A percentile compares a stretch with the other conserved stretches of the same genome.
Evolutionary conservation across 1,140 invertebrate genomes (phyloP).

Genomic region (Procambarus virginalis): DNA sequence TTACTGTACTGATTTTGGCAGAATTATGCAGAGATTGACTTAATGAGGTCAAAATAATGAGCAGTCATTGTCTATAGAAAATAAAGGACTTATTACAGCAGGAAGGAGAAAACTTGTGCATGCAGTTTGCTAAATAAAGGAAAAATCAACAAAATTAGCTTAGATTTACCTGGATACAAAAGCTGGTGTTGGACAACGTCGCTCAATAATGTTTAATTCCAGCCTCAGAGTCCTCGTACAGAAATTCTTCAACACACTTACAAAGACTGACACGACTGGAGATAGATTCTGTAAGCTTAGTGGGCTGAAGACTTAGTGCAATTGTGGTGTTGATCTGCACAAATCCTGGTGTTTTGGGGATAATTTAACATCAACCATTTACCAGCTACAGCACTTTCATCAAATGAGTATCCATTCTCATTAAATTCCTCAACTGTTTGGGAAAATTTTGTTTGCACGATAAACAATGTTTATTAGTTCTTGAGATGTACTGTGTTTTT

Average conservation of each 20-base stretch:
- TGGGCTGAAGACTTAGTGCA: not conserved
- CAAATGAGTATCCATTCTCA: not conserved
- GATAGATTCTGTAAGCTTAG: not conserved
- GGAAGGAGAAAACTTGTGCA: not conserved
- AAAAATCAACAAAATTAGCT: not conserved
- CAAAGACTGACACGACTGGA: conserved; percentile 19
- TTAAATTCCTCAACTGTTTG: not conserved
- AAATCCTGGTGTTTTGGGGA: not conserved
- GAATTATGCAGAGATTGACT: too few species aligned
- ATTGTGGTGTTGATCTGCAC: not conserved
- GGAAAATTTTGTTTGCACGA: not conserved
- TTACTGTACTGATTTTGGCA: too few species aligned
- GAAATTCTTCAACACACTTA: conserved; percentile 83
- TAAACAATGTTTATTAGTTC: not conserved
- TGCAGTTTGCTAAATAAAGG: not conserved
- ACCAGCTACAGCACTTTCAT: not conserved
- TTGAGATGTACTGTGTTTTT: not conserved
- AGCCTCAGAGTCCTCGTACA: conserved; percentile 83
- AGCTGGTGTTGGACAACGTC: conserved; percentile 78
- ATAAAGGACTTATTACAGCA: not conserved
- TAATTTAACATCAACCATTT: not conserved
- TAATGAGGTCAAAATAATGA: too few species aligned
- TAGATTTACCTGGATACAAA: conserved; percentile 74
- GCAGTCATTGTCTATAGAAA: too few species aligned
- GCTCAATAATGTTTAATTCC: conserved; percentile 83